Percentiles rank a stretch among this genome's conserved stretches.
Conservation (phyloP, 2,113 vertebrate species). For the Zapus hudsonius region DNA sequence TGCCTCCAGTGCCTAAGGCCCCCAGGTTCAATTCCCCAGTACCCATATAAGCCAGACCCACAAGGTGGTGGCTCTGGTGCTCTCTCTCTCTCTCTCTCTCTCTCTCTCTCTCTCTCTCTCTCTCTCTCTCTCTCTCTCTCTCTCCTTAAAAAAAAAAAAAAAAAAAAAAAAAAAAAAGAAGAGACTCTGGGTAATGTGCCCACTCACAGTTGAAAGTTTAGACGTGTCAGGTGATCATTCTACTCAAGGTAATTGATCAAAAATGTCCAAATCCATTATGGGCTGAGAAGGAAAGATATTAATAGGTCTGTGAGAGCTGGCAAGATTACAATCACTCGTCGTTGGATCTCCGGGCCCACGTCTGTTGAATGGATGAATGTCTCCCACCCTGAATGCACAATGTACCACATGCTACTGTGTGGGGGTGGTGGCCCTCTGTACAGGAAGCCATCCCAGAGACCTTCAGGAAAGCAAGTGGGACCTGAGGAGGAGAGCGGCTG, state of each 20-base stretch:
- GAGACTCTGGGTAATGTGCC: neutral
- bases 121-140: no score
- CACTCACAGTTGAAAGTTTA: neutral
- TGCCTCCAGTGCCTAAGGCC: no score
- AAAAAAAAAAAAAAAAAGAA: no score
- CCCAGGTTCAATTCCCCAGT: no score
- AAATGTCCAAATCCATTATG: slow-evolving; percentile 30
- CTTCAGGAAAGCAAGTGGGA: neutral
- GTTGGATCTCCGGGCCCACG: neutral
- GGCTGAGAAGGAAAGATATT: slow-evolving; percentile 45
- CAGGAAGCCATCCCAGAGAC: neutral
- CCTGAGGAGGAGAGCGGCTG: neutral
- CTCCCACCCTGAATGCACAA: neutral
- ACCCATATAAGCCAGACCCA: no score
- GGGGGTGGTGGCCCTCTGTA: neutral
- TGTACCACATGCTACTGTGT: neutral
- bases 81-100: no score
- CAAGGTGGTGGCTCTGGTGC: no score
- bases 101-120: no score
- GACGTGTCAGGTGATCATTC: slow-evolving; percentile 64
- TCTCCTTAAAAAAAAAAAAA: no score
- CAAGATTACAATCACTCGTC: slow-evolving; percentile 34
- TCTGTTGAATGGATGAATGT: slow-evolving; percentile 30
- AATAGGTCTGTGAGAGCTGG: slow-evolving; percentile 49
- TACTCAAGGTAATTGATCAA: slow-evolving; percentile 49